Percentiles rank a stretch among this genome's conserved stretches.
These are phyloP conservation scores for Poeciliopsis presidionis DNA, from an alignment of 2,797 vertebrate species.

Conservation along the genomic window DNA sequence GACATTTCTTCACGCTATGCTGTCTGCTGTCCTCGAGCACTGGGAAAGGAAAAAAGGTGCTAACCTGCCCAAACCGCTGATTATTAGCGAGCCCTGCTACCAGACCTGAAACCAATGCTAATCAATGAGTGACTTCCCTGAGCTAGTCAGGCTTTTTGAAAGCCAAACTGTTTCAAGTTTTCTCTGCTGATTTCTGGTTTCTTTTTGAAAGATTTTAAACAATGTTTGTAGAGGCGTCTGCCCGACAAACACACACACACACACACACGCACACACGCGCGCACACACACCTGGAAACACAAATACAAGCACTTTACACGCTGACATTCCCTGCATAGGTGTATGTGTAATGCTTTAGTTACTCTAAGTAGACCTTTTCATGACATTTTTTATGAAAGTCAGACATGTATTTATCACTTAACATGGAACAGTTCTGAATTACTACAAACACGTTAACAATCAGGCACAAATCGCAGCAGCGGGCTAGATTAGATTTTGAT, in stretches of 20 bases:
- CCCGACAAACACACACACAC: background rate
- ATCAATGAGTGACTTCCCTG: slow-evolving; percentile 18
- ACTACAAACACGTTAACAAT: background rate
- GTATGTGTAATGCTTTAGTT: background rate
- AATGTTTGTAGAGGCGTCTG: background rate
- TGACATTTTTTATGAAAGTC: background rate
- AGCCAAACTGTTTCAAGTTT: background rate
- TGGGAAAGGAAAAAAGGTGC: slow-evolving; percentile 65
- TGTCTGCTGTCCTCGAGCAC: slow-evolving; percentile 85
- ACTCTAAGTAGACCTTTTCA: background rate
- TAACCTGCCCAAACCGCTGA: slow-evolving; percentile 29
- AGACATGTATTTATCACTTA: background rate
- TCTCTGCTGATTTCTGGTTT: background rate
- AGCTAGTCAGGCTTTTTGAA: slow-evolving; percentile 9
- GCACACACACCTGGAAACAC: background rate
- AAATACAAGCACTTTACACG: slow-evolving; percentile 6
- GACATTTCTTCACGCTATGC: slow-evolving; percentile 92
- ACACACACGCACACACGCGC: background rate
- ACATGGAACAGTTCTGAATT: background rate
- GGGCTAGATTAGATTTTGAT: no score
- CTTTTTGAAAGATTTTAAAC: background rate
- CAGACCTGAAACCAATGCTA: slow-evolving; percentile 10
- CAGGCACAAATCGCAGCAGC: background rate
- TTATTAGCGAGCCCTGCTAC: slow-evolving; percentile 18
- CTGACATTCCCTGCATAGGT: background rate